Evolutionary conservation across 2,113 vertebrate genomes (phyloP), one percentile per base, ranked within the genome.

Genomic region (Cacatua alba): DNA sequence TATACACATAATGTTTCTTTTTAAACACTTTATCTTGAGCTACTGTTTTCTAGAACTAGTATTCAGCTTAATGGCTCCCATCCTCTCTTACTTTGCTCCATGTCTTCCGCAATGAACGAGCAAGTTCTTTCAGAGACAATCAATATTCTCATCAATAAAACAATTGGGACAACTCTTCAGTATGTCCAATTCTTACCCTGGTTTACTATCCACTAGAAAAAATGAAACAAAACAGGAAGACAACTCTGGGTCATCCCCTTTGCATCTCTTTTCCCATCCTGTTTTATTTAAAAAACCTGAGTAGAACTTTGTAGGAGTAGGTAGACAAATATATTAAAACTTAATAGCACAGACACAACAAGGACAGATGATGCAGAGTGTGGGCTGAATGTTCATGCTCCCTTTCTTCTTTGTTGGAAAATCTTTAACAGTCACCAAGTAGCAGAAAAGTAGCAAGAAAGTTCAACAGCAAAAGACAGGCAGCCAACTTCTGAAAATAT

Each of bases 41-140:
- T 74, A 14, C 43, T 52, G 7, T 79, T 70, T 21, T 43, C 35
- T 72, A 43, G 29, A 90, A 51, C 46, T 57, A 53, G 37, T 84
- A 83, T 90, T 84, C 68, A 84, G 31, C 62, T 83, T 80, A 70
- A 46, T 44, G 55, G 29, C 15, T 80, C 41, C 10, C 39, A 65
- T 78, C 16, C 37, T 78, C 33, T 83, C 48, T 93, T 80, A 52
- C 28, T 82, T 71, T 77, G 23, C 26, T 10, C 48, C 48, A 35
- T 68, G 41, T 82, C 24, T 88, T 85, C 62, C 85, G 35, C 4
- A 4, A 76, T 20, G 12, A 78, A 88, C 49, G n/a, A 88, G 25
- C 17, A 95, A 86, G 83, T 86, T 88, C 20, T 88, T 91, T 88
- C 44, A 92, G 64, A 90, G 55, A n/a, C 20, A 85, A 67, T 35